These are phyloP conservation scores for Agapostemon virescens DNA, from an alignment of 2,888 invertebrate species.

Conservation along the genomic window DNA sequence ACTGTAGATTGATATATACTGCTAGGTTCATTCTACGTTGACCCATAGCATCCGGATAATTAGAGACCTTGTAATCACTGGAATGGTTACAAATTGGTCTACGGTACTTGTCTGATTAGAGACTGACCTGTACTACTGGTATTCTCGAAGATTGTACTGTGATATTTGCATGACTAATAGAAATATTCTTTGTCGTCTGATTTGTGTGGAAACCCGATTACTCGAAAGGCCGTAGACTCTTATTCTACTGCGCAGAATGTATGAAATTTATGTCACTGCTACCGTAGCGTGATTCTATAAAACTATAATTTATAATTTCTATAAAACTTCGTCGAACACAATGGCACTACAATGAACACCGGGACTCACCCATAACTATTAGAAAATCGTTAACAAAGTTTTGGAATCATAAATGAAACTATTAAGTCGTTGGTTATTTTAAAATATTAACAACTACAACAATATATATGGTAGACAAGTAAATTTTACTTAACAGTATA, in stretches of 20 bases:
- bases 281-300: neutral
- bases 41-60: neutral
- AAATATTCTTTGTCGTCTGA: neutral
- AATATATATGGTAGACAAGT: too few species aligned
- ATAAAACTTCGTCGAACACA: too few species aligned
- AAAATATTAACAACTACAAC: too few species aligned
- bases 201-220: neutral
- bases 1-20: neutral
- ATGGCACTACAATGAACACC: too few species aligned
- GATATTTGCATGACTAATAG: neutral
- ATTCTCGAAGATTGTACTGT: neutral
- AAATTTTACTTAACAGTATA: too few species aligned
- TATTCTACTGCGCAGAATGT: neutral
- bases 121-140: neutral
- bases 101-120: neutral
- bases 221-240: neutral
- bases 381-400: too few species aligned
- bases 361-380: too few species aligned
- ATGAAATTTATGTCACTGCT: neutral
- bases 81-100: neutral
- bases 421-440: too few species aligned
- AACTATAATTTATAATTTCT: too few species aligned
- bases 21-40: neutral
- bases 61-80: neutral
- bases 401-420: too few species aligned